Conservation (phyloP, 1,140 invertebrate species). For the Drosophila funebris region DNA sequence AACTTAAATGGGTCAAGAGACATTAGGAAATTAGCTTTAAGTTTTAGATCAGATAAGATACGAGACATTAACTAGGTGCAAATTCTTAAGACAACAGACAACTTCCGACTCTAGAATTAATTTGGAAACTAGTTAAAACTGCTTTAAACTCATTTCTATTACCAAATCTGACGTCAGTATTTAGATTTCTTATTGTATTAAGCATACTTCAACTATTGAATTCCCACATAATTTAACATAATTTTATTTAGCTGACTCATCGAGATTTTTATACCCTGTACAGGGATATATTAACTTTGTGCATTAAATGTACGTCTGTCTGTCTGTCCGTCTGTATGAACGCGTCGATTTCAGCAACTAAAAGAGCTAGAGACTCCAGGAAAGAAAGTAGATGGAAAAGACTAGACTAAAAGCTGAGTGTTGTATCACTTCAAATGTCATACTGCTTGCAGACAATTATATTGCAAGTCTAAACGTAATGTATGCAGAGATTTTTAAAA, state of each 20-base stretch:
- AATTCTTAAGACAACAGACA: neutral
- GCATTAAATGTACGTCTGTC: too few relatives aligned
- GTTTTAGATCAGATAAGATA: neutral
- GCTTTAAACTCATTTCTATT: slow-evolving; percentile 12
- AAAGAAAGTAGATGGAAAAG: too few relatives aligned
- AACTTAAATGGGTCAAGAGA: neutral
- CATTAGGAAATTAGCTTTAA: neutral
- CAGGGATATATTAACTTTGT: too few relatives aligned
- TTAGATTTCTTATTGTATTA: slow-evolving; percentile 8
- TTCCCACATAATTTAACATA: slow-evolving; percentile 19
- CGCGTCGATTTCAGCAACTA: too few relatives aligned
- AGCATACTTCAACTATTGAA: slow-evolving; percentile 10
- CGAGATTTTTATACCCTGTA: too few relatives aligned
- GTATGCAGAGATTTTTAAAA: too few relatives aligned
- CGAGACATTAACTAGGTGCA: neutral
- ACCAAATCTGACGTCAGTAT: slow-evolving; percentile 40
- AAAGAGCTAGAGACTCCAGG: too few relatives aligned
- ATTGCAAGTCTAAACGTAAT: too few relatives aligned
- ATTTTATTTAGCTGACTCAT: slow-evolving; percentile 31
- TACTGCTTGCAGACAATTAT: too few relatives aligned
- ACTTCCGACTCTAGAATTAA: neutral
- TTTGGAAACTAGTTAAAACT: slow-evolving; percentile 21
- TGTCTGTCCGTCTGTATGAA: too few relatives aligned
- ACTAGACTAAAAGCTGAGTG: too few relatives aligned
- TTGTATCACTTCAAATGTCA: too few relatives aligned